These are phyloP conservation scores for Cotesia vestalis DNA, from an alignment of 1,140 invertebrate genomes.

Conservation along the genomic window DNA sequence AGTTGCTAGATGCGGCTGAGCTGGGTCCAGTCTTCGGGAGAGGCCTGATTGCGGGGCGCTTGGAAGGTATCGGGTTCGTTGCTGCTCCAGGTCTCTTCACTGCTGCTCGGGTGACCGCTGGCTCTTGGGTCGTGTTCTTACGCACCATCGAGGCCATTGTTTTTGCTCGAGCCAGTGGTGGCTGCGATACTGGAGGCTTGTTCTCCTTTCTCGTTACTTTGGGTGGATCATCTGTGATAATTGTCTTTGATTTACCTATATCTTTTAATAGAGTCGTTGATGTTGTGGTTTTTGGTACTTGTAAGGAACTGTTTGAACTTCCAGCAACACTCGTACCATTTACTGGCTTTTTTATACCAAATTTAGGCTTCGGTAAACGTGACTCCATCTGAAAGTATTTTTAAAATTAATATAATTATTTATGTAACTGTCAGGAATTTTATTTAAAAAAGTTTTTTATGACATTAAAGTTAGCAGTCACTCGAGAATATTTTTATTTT, in stretches of 20 bases:
- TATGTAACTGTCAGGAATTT: no score
- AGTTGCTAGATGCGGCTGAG: no score
- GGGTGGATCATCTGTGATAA: conserved; percentile 20
- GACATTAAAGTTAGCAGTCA: no score
- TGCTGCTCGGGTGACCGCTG: conserved; percentile 36
- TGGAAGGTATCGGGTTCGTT: conserved; percentile 40
- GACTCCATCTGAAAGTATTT: conserved; percentile 54
- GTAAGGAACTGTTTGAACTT: conserved; percentile 28
- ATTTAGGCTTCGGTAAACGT: conserved; percentile 51
- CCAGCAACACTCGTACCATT: conserved; percentile 14
- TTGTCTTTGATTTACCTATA: conserved; percentile 21
- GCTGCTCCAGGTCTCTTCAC: conserved; percentile 50
- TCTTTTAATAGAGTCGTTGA: conserved; percentile 2
- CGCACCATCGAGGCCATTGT: conserved; percentile 46
- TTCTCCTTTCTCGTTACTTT: conserved; percentile 50
- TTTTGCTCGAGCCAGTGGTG: conserved; percentile 43
- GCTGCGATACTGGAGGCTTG: conserved; percentile 43
- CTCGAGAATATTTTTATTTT: no score
- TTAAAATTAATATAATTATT: neutral
- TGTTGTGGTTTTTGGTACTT: neutral
- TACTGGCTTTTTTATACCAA: conserved; percentile 35
- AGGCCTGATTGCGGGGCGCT: conserved; percentile 46
- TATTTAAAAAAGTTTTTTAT: no score
- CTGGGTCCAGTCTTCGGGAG: conserved; percentile 28
- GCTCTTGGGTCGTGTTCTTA: conserved; percentile 26